Evolutionary conservation across 2,113 vertebrate species (phyloP).

Genomic region (Hipposideros armiger): DNA sequence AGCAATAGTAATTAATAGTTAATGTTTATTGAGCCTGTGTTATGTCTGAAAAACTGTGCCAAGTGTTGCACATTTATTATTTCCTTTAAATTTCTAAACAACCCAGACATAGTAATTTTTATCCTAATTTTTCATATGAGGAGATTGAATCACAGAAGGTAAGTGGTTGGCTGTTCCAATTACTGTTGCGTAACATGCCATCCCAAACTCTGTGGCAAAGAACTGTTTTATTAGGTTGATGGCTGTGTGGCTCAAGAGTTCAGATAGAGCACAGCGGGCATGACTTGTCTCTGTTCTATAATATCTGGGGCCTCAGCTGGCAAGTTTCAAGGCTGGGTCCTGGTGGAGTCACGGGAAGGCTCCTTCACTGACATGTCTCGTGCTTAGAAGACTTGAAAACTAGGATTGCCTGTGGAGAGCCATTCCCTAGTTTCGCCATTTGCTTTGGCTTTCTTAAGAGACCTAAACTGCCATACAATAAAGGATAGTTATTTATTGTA

Average conservation of each 20-base stretch:
- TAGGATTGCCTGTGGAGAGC: neutral
- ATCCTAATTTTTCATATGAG: slow-evolving; percentile 5
- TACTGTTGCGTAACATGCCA: neutral
- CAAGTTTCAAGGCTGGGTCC: neutral
- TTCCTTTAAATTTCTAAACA: slow-evolving; percentile 50
- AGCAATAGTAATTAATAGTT: slow-evolving; percentile 7
- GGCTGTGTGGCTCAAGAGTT: neutral
- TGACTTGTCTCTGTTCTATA: neutral
- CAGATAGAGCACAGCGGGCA: neutral
- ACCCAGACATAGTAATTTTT: slow-evolving; percentile 14
- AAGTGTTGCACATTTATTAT: slow-evolving; percentile 49
- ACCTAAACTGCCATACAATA: too few species aligned
- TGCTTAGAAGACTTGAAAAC: neutral
- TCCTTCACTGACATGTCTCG: neutral
- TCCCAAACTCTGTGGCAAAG: neutral
- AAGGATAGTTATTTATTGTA: neutral
- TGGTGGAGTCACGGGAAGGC: neutral
- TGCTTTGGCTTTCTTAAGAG: neutral
- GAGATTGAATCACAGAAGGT: neutral
- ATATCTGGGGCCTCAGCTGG: neutral
- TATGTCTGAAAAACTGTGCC: neutral
- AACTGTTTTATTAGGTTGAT: neutral
- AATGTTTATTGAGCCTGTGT: neutral
- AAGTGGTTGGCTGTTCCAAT: neutral
- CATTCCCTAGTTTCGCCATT: neutral